Evolutionary conservation across 2,113 vertebrate species (phyloP), one percentile per base, ranked within the genome.

Genomic region (Pedionomus torquatus): DNA sequence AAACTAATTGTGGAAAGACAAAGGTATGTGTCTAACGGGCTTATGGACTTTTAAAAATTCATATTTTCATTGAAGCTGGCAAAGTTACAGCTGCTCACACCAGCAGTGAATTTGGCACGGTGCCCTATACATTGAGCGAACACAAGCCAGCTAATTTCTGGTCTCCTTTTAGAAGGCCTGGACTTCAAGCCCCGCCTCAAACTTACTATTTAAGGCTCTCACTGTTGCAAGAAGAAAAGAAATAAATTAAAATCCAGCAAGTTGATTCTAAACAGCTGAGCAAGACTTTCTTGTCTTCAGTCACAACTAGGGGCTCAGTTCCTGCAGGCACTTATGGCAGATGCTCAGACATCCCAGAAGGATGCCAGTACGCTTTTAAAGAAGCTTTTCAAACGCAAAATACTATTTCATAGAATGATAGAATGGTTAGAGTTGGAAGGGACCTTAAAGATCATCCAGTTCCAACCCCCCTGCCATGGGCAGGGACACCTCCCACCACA

Each of bases 1-100:
- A 97, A 95, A 96, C 78, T 93, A 96, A 97, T 96, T 96, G 93
- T 96, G 71, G 54, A 52, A 92, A 95, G 96, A 92, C 95, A 96
- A 97, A 97, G 90, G 96, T 96, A 94, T 96, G 89, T 84, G 89
- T 97, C 92, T 97, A 97, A 96, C 92, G 9, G 87, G 94, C 96
- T 97, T 95, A 95, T 49, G 89, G 94, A 96, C 91, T 95, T 95
- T 60, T 69, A 87, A 91, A 97, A 93, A 95, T 87, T 92, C 76
- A 26, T 89, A 92, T 94, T 93, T 97, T 78, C 86, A n/a, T 76
- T 79, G 83, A 93, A 93, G 92, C 86, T 94, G 94, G 88, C 83
- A 76, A 92, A 84, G 70, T 89, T 93, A 71, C 90, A 96, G 90
- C 86, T 92, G 90, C 95, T 97, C 89, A 95, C 94, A 93, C 90